Conservation (phyloP, 2,888 invertebrate genomes). For the Cheilosia vulpina region DNA sequence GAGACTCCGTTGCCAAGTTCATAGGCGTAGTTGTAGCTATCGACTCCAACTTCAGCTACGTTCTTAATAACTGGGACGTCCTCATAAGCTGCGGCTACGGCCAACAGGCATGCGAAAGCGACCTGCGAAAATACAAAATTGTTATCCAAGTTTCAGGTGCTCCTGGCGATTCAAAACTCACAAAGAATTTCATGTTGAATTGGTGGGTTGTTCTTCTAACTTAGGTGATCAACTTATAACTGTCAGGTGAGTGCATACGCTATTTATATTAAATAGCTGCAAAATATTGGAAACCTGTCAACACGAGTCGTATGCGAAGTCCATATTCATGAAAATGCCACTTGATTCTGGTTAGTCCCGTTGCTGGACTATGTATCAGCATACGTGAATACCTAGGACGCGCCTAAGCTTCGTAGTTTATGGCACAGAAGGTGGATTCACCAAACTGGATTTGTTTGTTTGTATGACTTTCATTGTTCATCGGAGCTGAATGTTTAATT, state of each 20-base stretch:
- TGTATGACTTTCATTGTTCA: no score
- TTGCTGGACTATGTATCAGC: no score
- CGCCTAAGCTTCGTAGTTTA: no score
- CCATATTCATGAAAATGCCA: no score
- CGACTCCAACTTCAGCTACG: neutral
- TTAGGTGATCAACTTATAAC: conserved; percentile 49
- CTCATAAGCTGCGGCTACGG: neutral
- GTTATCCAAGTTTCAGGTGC: conserved; percentile 52
- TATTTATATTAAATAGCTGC: conserved; percentile 6
- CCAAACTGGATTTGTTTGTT: no score
- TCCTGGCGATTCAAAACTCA: conserved; percentile 29
- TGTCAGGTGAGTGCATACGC: conserved; percentile 4
- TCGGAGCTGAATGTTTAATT: no score
- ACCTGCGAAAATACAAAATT: conserved; percentile 22
- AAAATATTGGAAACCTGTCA: neutral
- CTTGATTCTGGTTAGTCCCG: neutral
- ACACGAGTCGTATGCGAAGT: neutral
- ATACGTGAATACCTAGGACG: no score
- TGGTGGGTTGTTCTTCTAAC: conserved; percentile 40
- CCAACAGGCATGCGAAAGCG: conserved; percentile 76
- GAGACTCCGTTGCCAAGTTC: neutral
- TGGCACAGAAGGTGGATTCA: no score
- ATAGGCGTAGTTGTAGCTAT: conserved; percentile 3
- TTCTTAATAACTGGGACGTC: neutral
- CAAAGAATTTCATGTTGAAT: conserved; percentile 25